A percentile compares a stretch with the other conserved stretches of the same genome.
These are phyloP conservation scores for Epinotia brunnichana DNA, from an alignment of 2,888 invertebrate species.

Conservation along the genomic window DNA sequence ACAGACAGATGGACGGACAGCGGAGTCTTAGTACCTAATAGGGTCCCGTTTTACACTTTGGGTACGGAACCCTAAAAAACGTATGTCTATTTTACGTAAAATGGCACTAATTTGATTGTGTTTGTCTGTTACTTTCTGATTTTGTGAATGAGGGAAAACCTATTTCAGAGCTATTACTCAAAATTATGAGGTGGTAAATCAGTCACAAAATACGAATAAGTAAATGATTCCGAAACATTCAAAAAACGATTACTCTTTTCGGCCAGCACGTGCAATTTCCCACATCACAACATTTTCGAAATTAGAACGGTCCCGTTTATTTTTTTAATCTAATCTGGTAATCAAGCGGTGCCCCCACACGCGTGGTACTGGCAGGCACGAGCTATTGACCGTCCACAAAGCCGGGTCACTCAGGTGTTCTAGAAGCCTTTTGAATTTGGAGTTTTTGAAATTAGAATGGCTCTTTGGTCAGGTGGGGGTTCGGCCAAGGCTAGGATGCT, in stretches of 20 bases:
- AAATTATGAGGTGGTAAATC: too few species aligned
- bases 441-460: conserved; percentile 45
- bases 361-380: conserved; percentile 72
- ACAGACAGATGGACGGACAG: too few species aligned
- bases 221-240: neutral
- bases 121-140: too few species aligned
- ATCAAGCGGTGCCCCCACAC: conserved; percentile 65
- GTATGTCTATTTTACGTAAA: too few species aligned
- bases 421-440: conserved; percentile 55
- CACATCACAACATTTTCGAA: conserved; percentile 55
- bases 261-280: conserved; percentile 29
- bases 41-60: too few species aligned
- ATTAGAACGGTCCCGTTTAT: conserved; percentile 55
- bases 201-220: too few species aligned
- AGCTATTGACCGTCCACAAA: conserved; percentile 68
- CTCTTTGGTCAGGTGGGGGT: conserved; percentile 49
- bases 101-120: too few species aligned
- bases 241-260: conserved; percentile 2
- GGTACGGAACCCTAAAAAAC: too few species aligned
- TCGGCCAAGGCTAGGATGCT: conserved; percentile 16
- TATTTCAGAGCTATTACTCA: too few species aligned
- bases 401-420: conserved; percentile 44
- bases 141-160: too few species aligned
- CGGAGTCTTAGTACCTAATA: too few species aligned
- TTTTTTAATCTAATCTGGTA: conserved; percentile 69